Percentiles rank a stretch among this genome's conserved stretches.
These are phyloP conservation scores for Digitonthophagus gazella DNA, from an alignment of 2,888 invertebrate genomes.

Conservation along the genomic window DNA sequence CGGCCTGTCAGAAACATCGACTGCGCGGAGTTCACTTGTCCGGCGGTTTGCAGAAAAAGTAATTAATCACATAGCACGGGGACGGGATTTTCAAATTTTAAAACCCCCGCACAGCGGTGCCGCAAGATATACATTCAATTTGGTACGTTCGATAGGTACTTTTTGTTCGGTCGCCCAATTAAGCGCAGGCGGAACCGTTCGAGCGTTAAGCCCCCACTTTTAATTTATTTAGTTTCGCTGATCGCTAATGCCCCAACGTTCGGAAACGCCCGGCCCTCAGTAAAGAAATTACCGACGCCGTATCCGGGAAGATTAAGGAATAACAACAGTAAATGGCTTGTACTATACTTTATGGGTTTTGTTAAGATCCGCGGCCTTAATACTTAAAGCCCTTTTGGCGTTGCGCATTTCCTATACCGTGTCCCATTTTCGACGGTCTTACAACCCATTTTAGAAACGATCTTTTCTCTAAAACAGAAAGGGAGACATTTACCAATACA, in stretches of 20 bases:
- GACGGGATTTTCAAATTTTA: neutral
- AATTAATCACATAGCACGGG: neutral
- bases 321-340: conserved; percentile 10
- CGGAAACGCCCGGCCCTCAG: neutral
- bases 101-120: neutral
- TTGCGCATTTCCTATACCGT: neutral
- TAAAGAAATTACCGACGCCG: neutral
- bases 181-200: neutral
- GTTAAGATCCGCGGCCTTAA: neutral
- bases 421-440: neutral
- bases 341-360: conserved; percentile 10
- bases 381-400: neutral
- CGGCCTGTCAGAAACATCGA: neutral
- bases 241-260: neutral
- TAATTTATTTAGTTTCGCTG: neutral
- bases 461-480: too few relatives aligned
- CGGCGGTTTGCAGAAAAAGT: neutral
- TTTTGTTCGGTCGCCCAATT: neutral
- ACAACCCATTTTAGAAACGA: neutral
- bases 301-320: conserved; percentile 6
- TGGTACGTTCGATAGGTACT: neutral
- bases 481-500: too few relatives aligned
- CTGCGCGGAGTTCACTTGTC: neutral
- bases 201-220: neutral
- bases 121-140: neutral